Conservation (phyloP, 2,888 invertebrate species). For the Spisula subtruncata region DNA sequence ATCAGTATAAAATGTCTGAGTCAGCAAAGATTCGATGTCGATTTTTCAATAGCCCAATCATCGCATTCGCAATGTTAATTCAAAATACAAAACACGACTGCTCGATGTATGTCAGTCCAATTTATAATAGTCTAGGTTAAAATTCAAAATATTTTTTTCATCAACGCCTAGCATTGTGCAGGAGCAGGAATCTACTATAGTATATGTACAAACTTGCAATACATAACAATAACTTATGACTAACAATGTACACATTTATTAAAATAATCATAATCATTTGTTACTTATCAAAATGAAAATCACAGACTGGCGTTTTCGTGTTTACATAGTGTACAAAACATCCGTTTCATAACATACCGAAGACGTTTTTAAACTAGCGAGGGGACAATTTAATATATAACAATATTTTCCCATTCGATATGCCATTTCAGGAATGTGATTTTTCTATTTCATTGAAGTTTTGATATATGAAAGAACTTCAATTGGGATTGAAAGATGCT, state of each 20-base stretch:
- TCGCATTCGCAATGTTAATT: no score
- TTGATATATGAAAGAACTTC: neutral
- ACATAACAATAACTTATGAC: neutral
- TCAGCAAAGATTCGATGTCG: no score
- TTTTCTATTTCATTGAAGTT: neutral
- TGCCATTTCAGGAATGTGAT: neutral
- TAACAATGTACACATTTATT: neutral
- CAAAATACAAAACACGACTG: no score
- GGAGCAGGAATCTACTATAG: no score
- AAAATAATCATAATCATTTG: neutral
- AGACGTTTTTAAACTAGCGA: neutral
- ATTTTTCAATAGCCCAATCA: no score
- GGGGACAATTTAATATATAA: slow-evolving; percentile 7
- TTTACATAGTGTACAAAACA: slow-evolving; percentile 9
- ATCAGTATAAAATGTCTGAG: no score
- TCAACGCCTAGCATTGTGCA: no score
- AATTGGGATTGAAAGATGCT: neutral
- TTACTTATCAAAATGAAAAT: neutral
- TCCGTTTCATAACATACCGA: neutral
- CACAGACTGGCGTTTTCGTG: neutral
- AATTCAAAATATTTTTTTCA: no score
- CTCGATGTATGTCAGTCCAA: no score
- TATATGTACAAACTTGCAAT: neutral
- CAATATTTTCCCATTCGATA: slow-evolving; percentile 24
- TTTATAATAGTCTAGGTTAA: no score